phyloP scores from a whole-genome alignment of 2,113 vertebrate species.

The Ovis aries region ARS-UI_Ramb_v3.0 NC_056063.1:74763501-74764000 shows the following conservation, averaged over 20 bases:
- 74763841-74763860: not conserved
- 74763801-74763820: not conserved
- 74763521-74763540: not conserved
- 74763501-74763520: not conserved
- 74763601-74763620: not conserved
- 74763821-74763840: no score
- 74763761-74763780: no score
- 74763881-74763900: accelerated
- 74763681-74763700: not conserved
- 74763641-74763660: not conserved
- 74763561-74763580: not conserved
- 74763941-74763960: not conserved
- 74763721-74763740: not conserved
- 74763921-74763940: not conserved
- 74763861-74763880: not conserved
- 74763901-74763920: accelerated
- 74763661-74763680: not conserved
- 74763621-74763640: not conserved
- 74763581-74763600: accelerated
- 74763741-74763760: accelerated
- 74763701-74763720: not conserved
- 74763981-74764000: not conserved
- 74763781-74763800: accelerated
- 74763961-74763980: not conserved
- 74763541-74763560: not conserved